Evolutionary conservation across 64 coral and sea anemone species (phyloP).

Genomic region (Orbicella faveolata): DNA sequence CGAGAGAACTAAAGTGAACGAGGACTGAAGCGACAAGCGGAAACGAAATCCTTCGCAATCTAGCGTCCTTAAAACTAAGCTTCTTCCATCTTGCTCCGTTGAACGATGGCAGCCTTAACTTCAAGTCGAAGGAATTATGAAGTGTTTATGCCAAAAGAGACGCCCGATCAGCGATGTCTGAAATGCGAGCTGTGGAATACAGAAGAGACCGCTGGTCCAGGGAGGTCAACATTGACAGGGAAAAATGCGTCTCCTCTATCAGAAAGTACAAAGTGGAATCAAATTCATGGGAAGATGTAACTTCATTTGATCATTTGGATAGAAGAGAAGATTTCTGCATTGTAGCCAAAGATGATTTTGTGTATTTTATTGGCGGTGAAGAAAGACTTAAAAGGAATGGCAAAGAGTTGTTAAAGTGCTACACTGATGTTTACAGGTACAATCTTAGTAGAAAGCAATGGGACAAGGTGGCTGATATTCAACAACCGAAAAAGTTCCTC

Average conservation of each 20-base stretch:
- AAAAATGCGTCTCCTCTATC: not conserved
- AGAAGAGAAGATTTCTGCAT: not conserved
- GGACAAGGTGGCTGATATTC: not conserved
- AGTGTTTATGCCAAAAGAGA: too few species aligned
- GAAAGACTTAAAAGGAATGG: not conserved
- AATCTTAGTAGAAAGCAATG: not conserved
- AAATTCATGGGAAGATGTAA: not conserved
- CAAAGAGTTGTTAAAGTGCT: not conserved
- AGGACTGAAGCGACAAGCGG: too few species aligned
- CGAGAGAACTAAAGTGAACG: too few species aligned
- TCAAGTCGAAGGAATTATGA: too few species aligned
- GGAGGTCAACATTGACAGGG: not conserved
- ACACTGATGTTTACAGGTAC: not conserved
- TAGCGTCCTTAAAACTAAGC: too few species aligned
- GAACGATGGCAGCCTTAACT: too few species aligned
- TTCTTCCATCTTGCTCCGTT: too few species aligned
- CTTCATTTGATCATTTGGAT: not conserved
- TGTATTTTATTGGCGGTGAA: slow-evolving; percentile 10
- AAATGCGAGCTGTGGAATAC: not conserved
- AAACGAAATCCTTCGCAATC: too few species aligned
- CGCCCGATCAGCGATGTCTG: too few species aligned
- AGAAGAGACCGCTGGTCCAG: too few species aligned
- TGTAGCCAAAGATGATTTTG: not conserved
- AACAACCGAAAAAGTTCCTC: too few species aligned
- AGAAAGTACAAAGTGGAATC: not conserved